Percentiles rank a stretch among this genome's conserved stretches.
Conservation (phyloP, 2,113 vertebrate species). For the Delphinus delphis region DNA sequence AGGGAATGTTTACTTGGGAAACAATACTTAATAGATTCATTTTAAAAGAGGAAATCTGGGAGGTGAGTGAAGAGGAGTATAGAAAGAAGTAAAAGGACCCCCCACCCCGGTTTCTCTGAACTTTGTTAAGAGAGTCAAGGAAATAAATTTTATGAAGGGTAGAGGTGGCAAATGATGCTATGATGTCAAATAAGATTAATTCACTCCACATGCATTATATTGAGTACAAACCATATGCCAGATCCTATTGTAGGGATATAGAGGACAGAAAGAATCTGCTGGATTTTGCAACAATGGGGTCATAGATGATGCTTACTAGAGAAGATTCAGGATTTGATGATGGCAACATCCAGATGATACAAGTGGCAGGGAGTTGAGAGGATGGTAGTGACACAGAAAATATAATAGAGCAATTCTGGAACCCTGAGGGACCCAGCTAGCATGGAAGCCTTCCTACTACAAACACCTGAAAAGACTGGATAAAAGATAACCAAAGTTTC, state of each 20-base stretch:
- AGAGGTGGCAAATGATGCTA: background rate
- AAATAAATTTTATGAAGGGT: background rate
- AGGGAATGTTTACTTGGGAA: background rate
- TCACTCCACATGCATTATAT: background rate
- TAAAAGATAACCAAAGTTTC: background rate
- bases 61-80: background rate
- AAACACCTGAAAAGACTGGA: background rate
- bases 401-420: background rate
- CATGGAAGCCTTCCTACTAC: background rate
- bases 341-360: background rate
- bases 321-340: background rate
- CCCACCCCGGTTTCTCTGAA: background rate
- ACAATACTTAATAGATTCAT: background rate
- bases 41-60: background rate
- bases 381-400: background rate
- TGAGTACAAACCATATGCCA: background rate
- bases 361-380: background rate
- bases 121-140: background rate
- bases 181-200: background rate
- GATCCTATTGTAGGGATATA: background rate
- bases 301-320: background rate
- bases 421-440: background rate
- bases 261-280: background rate
- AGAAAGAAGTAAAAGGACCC: background rate
- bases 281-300: background rate